Percentiles rank a stretch among this genome's conserved stretches.
Conservation (phyloP, 2,797 vertebrate genomes). For the Gila robusta region DNA sequence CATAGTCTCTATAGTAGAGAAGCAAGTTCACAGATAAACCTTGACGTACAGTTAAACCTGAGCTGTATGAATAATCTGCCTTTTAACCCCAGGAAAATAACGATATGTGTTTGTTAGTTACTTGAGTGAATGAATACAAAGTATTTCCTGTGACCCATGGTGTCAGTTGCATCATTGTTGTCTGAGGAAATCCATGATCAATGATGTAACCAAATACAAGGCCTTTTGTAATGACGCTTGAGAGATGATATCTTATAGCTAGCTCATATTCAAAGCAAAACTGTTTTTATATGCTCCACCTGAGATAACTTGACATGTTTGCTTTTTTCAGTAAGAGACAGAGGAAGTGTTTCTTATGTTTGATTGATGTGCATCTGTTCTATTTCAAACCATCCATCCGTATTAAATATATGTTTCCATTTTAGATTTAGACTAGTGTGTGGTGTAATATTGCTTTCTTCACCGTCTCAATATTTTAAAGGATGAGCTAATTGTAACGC, state of each 20-base stretch:
- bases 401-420: not conserved
- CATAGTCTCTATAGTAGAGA: not conserved
- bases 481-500: not conserved
- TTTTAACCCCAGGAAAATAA: not conserved
- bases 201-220: slow-evolving; percentile 2
- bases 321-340: not conserved
- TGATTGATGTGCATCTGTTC: slow-evolving; percentile 13
- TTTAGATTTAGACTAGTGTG: not conserved
- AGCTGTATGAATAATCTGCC: not conserved
- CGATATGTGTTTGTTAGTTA: slow-evolving; percentile 8
- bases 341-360: not conserved
- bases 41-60: not conserved
- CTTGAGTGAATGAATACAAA: not conserved
- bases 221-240: not conserved
- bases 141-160: slow-evolving; percentile 12
- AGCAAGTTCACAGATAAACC: not conserved
- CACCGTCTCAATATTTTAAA: not conserved
- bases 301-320: not conserved
- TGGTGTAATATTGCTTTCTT: not conserved
- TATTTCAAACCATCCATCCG: not conserved
- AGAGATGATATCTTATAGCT: not conserved
- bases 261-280: not conserved
- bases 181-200: not conserved
- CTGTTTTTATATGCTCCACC: not conserved
- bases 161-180: slow-evolving; percentile 19